Evolutionary conservation across 2,797 vertebrate species (phyloP), one percentile per base, ranked within the genome.

Genomic region (Pitangus sulphuratus): DNA sequence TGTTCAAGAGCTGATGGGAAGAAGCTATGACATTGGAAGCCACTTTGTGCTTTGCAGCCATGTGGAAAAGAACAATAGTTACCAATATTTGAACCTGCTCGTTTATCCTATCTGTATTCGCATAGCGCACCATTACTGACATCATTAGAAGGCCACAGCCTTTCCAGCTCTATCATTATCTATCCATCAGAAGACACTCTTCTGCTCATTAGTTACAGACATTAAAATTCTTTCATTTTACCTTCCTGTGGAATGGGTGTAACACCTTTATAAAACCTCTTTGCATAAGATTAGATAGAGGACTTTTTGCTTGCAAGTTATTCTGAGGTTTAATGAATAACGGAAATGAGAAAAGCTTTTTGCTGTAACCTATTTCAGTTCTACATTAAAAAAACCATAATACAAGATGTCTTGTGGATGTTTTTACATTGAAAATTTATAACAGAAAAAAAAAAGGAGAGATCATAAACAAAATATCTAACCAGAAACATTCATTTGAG

Each of bases 31-130:
- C 81, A 66, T 0, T 75, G 57, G 30, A 82, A 92, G 51, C 5
- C 42, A 77, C 87, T 87, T 71, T 28, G 48, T 53, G 33, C 24
- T 89, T 83, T 87, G 71, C 50, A 87, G 56, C 37, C 68, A 64
- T 24, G 51, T 87, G 78, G 68, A 91, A 93, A 95, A 91, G 89
- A 91, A 88, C 89, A 92, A 70, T n/a, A 85, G 82, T 87, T 93
- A 87, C 60, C 75, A 94, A 75, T 51, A 87, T 53, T 30, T 48
- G 68, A 95, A 90, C 60, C 51, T 80, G 81, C n/a, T 92, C 21
- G 1, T 92, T 93, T 92, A 91, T 90, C 42, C 78, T 79, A 79
- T 77, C 71, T 74, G 48, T 80, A 91, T 80, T 89, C 8, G 0
- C 53, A 78, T 2, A 95, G 81, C 84, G 87, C 70, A 93, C 74